Base-by-base conservation (phyloP, 2,888 invertebrate genomes). In the Macrostomum cliftonense region DNA sequence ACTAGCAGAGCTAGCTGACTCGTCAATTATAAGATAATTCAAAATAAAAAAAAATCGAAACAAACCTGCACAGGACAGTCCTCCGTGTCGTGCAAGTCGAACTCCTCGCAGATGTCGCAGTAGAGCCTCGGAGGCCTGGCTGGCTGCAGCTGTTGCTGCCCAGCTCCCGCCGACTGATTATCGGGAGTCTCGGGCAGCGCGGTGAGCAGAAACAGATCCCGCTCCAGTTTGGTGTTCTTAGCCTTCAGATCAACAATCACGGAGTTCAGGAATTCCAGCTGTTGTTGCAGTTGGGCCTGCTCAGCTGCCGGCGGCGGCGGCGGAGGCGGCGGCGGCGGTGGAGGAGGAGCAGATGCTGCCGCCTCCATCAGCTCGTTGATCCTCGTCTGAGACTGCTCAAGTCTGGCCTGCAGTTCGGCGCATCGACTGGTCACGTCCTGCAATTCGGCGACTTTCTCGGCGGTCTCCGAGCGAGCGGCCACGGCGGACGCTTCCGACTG, bases 121-220 rank as follows among this genome's bases (percentile, higher is more conserved):
- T 86, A 93, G 63, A 83, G 72, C 20, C 93, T 79, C 40, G 85
- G 85, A 2, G 85, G 78, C 17, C 57, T 55, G 58, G 51, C 49
- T 37, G 53, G 12, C 7, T n/a, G 13, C 7, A 5, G 5, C 43
- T 43, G 19, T 5, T n/a, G 20, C 20, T 17, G 20, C 20, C 2
- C 12, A 46, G 12, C 13, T 28, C 20, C 14, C 2, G 36, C 13
- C 1, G 66, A 65, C 49, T 53, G 60, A 45, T 64, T 67, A 2
- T 38, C 91, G 89, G 67, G 93, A 93, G 65, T 95, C 91, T 69
- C 93, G 93, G 0, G 93, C 93, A 70, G 95, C 91, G 68, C 95
- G 93, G 49, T 80, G 75, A 73, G 95, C 93, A 73, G 93, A 95
- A 67, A 79, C 77, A 89, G 78, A 59, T 82, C 76, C 46, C 79